These are phyloP conservation scores for Drosophila pectinifera DNA, from an alignment of 1,140 invertebrate species.

Conservation along the genomic window DNA sequence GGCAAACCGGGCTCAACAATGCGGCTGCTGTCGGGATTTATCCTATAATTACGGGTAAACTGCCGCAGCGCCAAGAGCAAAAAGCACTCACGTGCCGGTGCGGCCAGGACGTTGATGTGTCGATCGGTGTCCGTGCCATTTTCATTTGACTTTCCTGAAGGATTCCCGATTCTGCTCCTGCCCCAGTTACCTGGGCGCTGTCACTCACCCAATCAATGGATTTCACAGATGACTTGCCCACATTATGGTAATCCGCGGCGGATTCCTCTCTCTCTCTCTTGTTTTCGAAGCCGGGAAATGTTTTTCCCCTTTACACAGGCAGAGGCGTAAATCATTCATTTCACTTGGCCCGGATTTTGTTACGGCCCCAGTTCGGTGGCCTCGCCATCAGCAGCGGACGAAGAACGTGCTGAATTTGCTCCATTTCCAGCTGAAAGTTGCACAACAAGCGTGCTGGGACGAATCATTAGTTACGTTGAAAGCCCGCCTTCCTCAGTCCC, in stretches of 20 bases:
- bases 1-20: constrained; percentile 40
- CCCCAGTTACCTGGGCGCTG: constrained; percentile 16
- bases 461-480: constrained; percentile 75
- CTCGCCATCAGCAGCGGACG: constrained; percentile 26
- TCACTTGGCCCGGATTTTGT: constrained; percentile 50
- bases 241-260: constrained; percentile 76
- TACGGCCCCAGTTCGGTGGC: constrained; percentile 34
- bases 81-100: constrained; percentile 39
- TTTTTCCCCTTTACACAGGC: constrained; percentile 24
- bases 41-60: constrained; percentile 46
- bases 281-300: constrained; percentile 37
- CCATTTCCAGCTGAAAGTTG: constrained; percentile 70
- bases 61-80: constrained; percentile 29
- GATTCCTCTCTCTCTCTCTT: constrained; percentile 9
- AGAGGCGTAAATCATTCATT: constrained; percentile 58
- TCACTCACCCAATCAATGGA: constrained; percentile 70
- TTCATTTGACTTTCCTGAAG: constrained; percentile 34
- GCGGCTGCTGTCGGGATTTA: constrained; percentile 25
- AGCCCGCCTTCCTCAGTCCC: background rate
- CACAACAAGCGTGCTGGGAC: constrained; percentile 59
- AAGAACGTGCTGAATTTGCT: constrained; percentile 79
- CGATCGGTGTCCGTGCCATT: constrained; percentile 13
- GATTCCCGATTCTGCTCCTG: background rate
- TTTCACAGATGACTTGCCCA: constrained; percentile 75
- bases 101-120: constrained; percentile 50